Base-by-base conservation (phyloP, 2,888 invertebrate genomes). In the Leptopilina syphax region DNA sequence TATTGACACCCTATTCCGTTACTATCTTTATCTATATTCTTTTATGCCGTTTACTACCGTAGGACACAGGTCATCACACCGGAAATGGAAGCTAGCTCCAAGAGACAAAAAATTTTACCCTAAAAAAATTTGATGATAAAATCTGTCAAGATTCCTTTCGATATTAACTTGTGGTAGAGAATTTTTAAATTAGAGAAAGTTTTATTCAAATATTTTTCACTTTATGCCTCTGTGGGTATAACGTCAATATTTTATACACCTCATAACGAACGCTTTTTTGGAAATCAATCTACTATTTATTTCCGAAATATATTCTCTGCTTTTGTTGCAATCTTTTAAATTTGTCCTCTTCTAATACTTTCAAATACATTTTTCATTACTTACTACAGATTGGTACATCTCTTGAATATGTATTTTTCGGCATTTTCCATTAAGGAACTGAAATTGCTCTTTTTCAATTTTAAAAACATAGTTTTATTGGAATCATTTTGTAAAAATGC, bases 1-100 rank as follows among this genome's bases (percentile, higher is more conserved):
- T 85, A 85, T 85, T 82, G 83, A 83, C 79, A 81, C 82, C 68
- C 73, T 66, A 80, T 80, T 83, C 82, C 77, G 50, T 79, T 83
- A 86, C 81, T 83, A 84, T 79, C 79, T 83, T 85, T 81, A 68
- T 68, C 50, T 50, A 18, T 68, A 63, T 18, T 80, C 79, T 82
- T 84, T 81, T 81, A 84, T 50, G 78, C 77, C 79, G 82, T 85
- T 79, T 80, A 67, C 81, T 73, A 66, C 82, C 68, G 18, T 18
- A 50, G 47, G 24, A 50, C 41, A 24, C 27, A 50, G 47, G 24
- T 68, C 41, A 24, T 50, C 44, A 27, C 24, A 18, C 18, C 24
- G 18, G 50, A 68, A 50, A 68, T 68, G 24, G 18, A 12, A n/a
- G 2, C 18, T 24, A 27, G 41, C 27, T 66, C 6, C 41, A 66